Evolutionary conservation across 2,888 invertebrate genomes (phyloP).

Genomic region (Ganaspis brasiliensis): DNA sequence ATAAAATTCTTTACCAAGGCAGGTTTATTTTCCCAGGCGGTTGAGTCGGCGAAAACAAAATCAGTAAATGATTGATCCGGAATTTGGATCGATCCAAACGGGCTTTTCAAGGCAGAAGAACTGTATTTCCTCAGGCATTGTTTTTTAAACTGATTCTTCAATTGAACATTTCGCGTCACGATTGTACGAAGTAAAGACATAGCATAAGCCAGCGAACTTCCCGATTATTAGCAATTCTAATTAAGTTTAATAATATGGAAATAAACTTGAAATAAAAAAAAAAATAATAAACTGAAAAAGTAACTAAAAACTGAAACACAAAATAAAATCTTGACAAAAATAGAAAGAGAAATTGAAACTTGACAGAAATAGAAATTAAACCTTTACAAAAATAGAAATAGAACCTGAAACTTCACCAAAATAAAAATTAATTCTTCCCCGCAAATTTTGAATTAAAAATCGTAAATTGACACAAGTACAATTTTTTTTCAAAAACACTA

Average conservation of each 20-base stretch:
- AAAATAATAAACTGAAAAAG: background rate
- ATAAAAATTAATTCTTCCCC: too few relatives aligned
- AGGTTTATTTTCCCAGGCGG: slow-evolving; percentile 83
- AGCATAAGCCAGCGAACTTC: background rate
- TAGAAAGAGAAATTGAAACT: background rate
- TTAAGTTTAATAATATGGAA: background rate
- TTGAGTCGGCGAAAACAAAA: slow-evolving; percentile 83
- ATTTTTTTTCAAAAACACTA: too few relatives aligned
- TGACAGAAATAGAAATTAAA: too few relatives aligned
- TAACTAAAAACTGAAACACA: background rate
- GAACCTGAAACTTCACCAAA: too few relatives aligned
- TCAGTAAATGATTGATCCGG: slow-evolving; percentile 84
- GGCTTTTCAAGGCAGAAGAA: slow-evolving; percentile 79
- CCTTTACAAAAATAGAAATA: too few relatives aligned
- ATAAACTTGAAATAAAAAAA: background rate
- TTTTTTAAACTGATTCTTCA: slow-evolving; percentile 31
- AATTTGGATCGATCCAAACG: slow-evolving; percentile 82
- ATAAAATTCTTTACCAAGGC: slow-evolving; percentile 83
- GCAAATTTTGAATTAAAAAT: too few relatives aligned
- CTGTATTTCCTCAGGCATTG: slow-evolving; percentile 56
- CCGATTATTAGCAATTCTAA: background rate
- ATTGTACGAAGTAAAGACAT: slow-evolving; percentile 41
- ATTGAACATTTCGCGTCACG: slow-evolving; percentile 35
- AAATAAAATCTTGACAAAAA: too few relatives aligned
- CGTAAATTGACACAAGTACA: too few relatives aligned